Conservation (phyloP, 2,113 vertebrate genomes). For the Ibidorhyncha struthersii region DNA sequence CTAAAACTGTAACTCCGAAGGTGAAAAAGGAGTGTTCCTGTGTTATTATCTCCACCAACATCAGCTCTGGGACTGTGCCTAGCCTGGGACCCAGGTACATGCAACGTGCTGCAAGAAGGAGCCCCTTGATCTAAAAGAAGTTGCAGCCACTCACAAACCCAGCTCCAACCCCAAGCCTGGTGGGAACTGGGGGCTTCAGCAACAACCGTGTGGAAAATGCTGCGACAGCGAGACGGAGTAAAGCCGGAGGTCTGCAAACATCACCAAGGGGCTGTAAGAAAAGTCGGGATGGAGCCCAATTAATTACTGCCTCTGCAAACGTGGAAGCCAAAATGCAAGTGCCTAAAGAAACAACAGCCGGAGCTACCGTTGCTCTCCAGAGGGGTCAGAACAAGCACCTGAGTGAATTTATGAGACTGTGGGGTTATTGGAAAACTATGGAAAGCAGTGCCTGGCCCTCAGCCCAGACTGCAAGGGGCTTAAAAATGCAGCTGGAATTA, state of each 20-base stretch:
- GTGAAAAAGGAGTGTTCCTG: background rate
- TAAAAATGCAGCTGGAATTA: slow-evolving; percentile 2
- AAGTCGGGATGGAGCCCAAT: background rate
- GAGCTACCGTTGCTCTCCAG: background rate
- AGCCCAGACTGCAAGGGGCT: slow-evolving; percentile 7
- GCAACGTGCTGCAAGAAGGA: background rate
- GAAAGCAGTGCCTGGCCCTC: slow-evolving; percentile 4
- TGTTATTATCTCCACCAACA: background rate
- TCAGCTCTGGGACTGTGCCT: background rate
- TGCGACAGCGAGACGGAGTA: fast-evolving
- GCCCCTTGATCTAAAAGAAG: background rate
- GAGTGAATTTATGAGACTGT: background rate
- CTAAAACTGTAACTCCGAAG: background rate
- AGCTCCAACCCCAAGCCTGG: background rate
- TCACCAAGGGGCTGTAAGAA: background rate
- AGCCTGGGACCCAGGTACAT: background rate
- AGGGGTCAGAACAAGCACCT: background rate
- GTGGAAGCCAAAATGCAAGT: background rate
- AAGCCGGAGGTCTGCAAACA: background rate
- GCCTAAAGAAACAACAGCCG: background rate
- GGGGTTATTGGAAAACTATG: background rate
- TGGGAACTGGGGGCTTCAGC: background rate
- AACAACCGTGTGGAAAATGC: background rate
- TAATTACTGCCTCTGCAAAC: background rate
- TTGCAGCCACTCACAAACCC: background rate